Base-by-base conservation (phyloP, 2,888 invertebrate species). In the Cantharis lateralis region DNA sequence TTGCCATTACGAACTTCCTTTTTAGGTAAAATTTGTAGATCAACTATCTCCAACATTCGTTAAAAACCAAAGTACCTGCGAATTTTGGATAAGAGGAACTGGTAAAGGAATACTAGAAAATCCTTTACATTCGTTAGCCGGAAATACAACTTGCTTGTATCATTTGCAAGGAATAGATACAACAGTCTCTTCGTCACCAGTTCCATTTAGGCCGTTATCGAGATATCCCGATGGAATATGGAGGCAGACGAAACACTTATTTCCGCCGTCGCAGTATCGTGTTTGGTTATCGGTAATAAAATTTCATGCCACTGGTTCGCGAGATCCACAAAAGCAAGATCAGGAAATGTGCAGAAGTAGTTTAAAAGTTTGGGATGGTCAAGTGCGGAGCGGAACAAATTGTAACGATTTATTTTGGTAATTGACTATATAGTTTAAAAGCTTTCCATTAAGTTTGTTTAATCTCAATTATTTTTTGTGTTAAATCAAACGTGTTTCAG, bases 111-210 rank as follows among this genome's bases (percentile, higher is more conserved):
- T 95, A 5, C 86, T 96, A 69, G 94, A 95, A 83, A 95, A 95
- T 85, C 96, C 96, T 0, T 91, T 93, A 82, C 96, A 97, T 88
- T 95, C 96, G 3, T 88, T 97, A 80, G 94, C 96, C 0, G 94
- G 95, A 0, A 96, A 96, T 86, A 96, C 95, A 20, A 96, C 96
- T 10, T 97, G 97, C 86, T 91, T 96, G 18, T 97, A 96, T 87
- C 95, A 96, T 86, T 92, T 97, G 85, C 92, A 93, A 82, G 92
- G 92, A 61, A 91, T 92, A 83, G 92, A 92, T 86, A 90, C 91
- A 16, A 89, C 91, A 0, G 85, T 88, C 7, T 87, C 88, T 0
- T 86, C 88, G 1, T 87, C 88, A 0, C 88, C 88, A 0, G 90
- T 91, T 13, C 91, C 92, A 0, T 91, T 91, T 70, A 89, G 91